Base-by-base conservation (phyloP, 2,888 invertebrate genomes). In the Rhimphoctona megacephalus region DNA sequence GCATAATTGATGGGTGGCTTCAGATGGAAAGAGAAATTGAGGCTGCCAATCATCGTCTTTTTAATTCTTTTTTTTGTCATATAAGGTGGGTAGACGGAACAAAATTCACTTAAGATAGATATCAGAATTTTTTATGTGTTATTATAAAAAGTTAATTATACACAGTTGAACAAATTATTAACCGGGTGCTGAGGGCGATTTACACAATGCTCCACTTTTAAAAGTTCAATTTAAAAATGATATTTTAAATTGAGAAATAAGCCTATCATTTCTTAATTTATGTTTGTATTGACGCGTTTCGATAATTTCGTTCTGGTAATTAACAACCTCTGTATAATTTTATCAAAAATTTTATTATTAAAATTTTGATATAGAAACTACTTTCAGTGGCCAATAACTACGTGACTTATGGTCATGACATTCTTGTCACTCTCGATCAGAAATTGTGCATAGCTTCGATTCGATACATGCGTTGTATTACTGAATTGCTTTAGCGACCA, bases 401-500 rank as follows among this genome's bases (percentile, higher is more conserved):
- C n/a, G 30, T 22, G 33, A 43, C 39, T 25, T 33, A n/a, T 36
- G 30, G 43, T 54, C 61, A 43, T 30, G 77, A 36, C 49, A 67
- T 54, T 57, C 46, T 81, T 46, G 81, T 77, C 81, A 77, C 72
- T 77, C 64, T 72, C 72, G 70, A 85, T 85, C 76, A 39, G 54
- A 64, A 22, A 14, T 76, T 61, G 70, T 30, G 30, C 46, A 22
- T 14, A 49, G 70, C 30, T 76, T 52, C 64, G 72, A 85, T 85
- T 81, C 81, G 81, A 72, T 57, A 66, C 70, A 67, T 77, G 67
- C 17, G 76, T 39, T 57, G 17, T 46, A 61, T 57, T 61, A 33
- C 64, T 66, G 76, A 64, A 64, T 57, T 46, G 64, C 52, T 72
- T 54, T 49, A 19, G 19, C 57, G 22, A 61, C 76, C 84, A 74